These are phyloP conservation scores for Drosophila demipolita DNA, from an alignment of 2,888 invertebrate species.

Conservation along the genomic window DNA sequence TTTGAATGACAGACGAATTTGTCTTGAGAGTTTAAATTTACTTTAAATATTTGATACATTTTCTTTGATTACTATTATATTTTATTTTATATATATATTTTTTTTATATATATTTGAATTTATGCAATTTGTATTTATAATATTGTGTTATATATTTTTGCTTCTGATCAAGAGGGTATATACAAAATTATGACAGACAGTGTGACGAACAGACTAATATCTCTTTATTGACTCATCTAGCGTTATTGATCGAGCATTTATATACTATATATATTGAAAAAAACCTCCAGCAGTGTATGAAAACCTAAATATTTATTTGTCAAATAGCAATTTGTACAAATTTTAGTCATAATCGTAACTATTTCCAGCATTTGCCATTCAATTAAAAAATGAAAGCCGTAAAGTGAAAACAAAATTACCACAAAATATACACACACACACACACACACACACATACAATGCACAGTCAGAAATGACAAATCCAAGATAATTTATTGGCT, in stretches of 20 bases:
- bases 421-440: conserved; percentile 27
- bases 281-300: neutral
- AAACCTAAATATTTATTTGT: neutral
- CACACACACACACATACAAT: conserved; percentile 14
- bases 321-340: neutral
- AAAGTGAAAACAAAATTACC: conserved; percentile 54
- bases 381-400: conserved; percentile 36
- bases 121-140: no score
- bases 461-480: conserved; percentile 52
- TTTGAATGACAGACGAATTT: neutral
- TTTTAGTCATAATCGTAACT: neutral
- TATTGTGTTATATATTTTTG: no score
- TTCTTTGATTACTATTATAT: no score
- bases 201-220: neutral
- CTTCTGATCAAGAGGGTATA: neutral
- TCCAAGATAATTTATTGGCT: conserved; percentile 82
- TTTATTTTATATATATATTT: no score
- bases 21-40: no score
- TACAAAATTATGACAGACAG: neutral
- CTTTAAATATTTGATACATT: no score
- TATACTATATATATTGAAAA: no score
- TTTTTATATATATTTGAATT: no score
- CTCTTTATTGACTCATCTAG: neutral
- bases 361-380: conserved; percentile 24
- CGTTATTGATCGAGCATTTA: neutral